phyloP scores from a whole-genome alignment of 2,113 vertebrate genomes.

The Malurus melanocephalus region DNA sequence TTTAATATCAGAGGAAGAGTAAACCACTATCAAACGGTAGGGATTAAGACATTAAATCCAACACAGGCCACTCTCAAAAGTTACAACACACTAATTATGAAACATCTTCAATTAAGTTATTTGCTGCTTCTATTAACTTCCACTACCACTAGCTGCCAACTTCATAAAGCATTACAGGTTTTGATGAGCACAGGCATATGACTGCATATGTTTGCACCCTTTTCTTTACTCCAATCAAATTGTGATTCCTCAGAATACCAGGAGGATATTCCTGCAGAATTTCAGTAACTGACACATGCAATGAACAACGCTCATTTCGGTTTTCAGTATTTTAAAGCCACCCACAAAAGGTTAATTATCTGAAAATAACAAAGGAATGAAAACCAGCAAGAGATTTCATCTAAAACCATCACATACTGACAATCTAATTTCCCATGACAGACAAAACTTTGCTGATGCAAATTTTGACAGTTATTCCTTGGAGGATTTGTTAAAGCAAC shows the following conservation, averaged over 20 bases:
- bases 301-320: fast-evolving
- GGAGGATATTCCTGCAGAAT: neutral
- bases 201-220: neutral
- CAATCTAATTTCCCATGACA: neutral
- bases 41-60: conserved; percentile 51
- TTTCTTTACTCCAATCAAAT: neutral
- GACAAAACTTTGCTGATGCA: neutral
- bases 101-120: conserved; percentile 62
- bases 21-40: conserved; percentile 40
- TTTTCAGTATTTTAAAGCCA: neutral
- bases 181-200: neutral
- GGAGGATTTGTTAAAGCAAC: neutral
- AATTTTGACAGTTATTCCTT: conserved; percentile 17
- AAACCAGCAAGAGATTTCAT: neutral
- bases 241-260: neutral
- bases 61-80: conserved; percentile 2
- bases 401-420: neutral
- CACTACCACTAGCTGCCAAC: conserved; percentile 45
- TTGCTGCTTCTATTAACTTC: conserved; percentile 57
- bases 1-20: neutral
- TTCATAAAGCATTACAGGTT: conserved; percentile 10
- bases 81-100: conserved; percentile 59
- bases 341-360: neutral
- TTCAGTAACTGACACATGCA: neutral
- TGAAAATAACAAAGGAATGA: neutral